Conservation (phyloP, 2,888 invertebrate genomes). For the Drosophila koepferae region DNA sequence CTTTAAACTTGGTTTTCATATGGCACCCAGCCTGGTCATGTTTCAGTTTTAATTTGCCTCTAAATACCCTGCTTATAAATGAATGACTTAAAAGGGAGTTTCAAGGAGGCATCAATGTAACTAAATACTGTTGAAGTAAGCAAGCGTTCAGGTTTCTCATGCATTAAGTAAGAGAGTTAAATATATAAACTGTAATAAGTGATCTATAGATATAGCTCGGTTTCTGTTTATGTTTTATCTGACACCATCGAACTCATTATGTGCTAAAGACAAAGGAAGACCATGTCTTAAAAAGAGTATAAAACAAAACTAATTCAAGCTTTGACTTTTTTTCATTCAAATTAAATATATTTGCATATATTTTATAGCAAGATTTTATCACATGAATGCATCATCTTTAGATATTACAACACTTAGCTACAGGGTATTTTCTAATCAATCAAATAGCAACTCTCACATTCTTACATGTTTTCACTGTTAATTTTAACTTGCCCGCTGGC, state of each 20-base stretch:
- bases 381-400: not conserved
- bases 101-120: not conserved
- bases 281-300: too few relatives aligned
- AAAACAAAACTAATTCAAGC: too few relatives aligned
- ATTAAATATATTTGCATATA: too few relatives aligned
- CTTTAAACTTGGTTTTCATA: slow-evolving; percentile 42
- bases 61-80: slow-evolving; percentile 21
- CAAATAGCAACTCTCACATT: not conserved
- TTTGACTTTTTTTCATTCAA: too few relatives aligned
- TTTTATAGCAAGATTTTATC: too few relatives aligned
- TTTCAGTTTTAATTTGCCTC: slow-evolving; percentile 55
- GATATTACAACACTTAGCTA: not conserved
- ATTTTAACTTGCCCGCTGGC: slow-evolving; percentile 33
- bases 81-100: not conserved
- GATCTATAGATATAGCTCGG: not conserved
- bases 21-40: slow-evolving; percentile 58
- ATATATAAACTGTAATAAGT: not conserved
- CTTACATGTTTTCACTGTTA: slow-evolving; percentile 30
- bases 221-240: too few relatives aligned
- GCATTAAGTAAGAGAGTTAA: not conserved
- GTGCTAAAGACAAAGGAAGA: too few relatives aligned
- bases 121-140: not conserved
- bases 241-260: too few relatives aligned
- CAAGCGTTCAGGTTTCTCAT: not conserved
- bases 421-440: slow-evolving; percentile 21